Evolutionary conservation across 2,797 vertebrate species (phyloP).

Genomic region (Sebastes glaucus): DNA sequence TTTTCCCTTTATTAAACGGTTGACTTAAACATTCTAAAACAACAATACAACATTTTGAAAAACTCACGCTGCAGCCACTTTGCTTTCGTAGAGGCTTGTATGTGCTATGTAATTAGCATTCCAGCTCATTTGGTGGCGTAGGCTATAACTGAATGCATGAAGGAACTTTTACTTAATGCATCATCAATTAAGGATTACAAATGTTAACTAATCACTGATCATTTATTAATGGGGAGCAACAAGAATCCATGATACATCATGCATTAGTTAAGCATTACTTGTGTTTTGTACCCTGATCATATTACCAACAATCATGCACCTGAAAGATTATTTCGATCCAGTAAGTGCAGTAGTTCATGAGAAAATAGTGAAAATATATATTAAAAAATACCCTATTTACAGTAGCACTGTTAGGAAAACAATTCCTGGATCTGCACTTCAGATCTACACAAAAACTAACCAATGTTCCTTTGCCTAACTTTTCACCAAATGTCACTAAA

Average conservation of each 20-base stretch:
- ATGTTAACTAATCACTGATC: not conserved
- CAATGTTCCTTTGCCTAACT: not conserved
- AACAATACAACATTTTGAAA: not conserved
- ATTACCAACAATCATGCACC: not conserved
- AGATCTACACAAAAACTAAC: not conserved
- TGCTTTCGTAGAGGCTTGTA: not conserved
- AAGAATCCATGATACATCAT: not conserved
- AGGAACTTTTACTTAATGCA: not conserved
- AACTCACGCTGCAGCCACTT: not conserved
- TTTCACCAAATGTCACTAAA: not conserved
- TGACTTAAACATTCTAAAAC: too few relatives aligned
- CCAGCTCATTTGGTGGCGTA: not conserved
- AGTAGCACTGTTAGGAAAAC: not conserved
- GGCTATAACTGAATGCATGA: not conserved
- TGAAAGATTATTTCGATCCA: not conserved
- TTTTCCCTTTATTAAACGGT: not conserved
- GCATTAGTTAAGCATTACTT: not conserved
- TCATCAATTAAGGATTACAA: not conserved
- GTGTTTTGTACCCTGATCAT: not conserved
- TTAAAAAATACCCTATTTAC: not conserved
- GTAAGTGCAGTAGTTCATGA: not conserved
- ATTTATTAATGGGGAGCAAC: not conserved
- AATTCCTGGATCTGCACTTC: not conserved
- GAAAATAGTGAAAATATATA: not conserved
- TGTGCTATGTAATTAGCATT: not conserved